phyloP scores from a whole-genome alignment of 2,797 vertebrate genomes.

The Pantherophis alleghaniensis region DNA sequence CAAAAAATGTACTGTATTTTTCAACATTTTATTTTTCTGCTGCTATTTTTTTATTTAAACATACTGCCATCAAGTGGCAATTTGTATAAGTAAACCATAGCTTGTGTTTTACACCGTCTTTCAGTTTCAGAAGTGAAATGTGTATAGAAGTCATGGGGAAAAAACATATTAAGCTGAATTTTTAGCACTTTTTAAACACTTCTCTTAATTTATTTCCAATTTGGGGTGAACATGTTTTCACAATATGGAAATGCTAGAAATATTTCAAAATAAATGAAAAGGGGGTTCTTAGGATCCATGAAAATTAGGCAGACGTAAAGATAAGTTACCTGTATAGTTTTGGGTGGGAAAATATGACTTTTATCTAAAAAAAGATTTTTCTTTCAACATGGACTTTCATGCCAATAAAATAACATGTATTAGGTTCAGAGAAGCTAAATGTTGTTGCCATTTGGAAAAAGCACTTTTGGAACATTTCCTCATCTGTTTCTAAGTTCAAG shows the following conservation, averaged over 20 bases:
- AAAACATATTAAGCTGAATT: background rate
- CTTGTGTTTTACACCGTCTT: background rate
- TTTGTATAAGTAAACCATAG: constrained; percentile 10
- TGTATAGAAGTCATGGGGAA: background rate
- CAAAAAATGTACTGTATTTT: constrained; percentile 41
- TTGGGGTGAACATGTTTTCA: background rate
- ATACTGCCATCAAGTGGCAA: constrained; percentile 75
- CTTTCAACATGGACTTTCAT: background rate
- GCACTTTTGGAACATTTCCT: background rate
- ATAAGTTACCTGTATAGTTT: background rate
- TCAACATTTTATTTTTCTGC: constrained; percentile 1
- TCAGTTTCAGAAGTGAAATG: background rate
- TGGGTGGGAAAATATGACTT: background rate
- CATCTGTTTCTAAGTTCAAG: background rate
- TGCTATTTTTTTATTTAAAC: constrained; percentile 60
- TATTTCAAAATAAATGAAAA: background rate
- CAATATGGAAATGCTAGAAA: background rate
- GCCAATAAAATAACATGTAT: background rate
- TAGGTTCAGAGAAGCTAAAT: background rate
- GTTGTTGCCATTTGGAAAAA: background rate
- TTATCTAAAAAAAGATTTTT: background rate
- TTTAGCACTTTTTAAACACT: background rate
- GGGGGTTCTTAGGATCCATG: background rate
- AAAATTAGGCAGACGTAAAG: accelerated
- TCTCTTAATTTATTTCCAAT: background rate